phyloP scores from a whole-genome alignment of 1,140 invertebrate species.

The Heliconius congener region DNA sequence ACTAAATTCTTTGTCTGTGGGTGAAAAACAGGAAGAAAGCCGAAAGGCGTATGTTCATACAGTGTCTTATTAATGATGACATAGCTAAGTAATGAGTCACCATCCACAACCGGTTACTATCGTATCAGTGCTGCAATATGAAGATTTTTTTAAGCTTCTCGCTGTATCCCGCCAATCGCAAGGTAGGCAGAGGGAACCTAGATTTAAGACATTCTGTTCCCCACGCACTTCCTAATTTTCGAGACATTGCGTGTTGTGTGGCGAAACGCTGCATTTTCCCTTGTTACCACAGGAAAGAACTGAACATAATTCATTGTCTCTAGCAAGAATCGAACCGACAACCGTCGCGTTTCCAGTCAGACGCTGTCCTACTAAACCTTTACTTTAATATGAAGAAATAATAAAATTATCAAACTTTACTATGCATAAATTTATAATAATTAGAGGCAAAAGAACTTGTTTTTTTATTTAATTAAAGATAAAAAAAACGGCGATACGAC shows the following conservation, averaged over 20 bases:
- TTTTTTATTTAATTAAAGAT: not conserved
- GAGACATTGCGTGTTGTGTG: not conserved
- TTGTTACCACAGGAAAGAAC: not conserved
- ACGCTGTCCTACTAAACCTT: not conserved
- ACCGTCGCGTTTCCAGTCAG: not conserved
- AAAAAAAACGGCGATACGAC: not conserved
- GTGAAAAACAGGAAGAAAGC: not conserved
- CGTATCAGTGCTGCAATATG: not conserved
- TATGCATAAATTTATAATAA: not conserved
- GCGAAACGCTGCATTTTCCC: not conserved
- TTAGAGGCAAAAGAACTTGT: not conserved
- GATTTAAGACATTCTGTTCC: not conserved
- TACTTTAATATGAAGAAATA: too few relatives aligned
- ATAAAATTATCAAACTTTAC: too few relatives aligned
- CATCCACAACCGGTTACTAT: not conserved
- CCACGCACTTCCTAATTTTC: not conserved
- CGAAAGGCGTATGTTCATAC: not conserved
- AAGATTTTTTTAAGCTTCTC: not conserved
- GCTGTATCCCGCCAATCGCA: not conserved
- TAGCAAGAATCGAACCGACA: not conserved
- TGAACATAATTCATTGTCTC: not conserved
- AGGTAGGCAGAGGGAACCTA: not conserved
- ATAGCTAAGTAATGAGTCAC: not conserved
- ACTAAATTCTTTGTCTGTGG: not conserved
- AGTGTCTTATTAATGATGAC: not conserved